phyloP scores from a whole-genome alignment of 2,797 vertebrate species.

The Buceros bicornis region DNA sequence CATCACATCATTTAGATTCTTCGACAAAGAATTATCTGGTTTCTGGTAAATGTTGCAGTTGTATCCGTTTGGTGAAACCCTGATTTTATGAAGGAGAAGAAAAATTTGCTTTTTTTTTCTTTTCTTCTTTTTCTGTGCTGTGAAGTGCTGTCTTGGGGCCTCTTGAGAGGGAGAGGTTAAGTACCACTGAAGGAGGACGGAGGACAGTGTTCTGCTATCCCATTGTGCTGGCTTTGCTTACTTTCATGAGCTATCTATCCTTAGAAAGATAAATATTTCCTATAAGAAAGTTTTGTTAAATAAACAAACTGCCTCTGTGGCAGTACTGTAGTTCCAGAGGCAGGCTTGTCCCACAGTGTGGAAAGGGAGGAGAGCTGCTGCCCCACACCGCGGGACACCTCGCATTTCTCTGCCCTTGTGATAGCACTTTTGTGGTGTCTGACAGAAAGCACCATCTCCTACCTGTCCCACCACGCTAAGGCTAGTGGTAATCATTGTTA shows the following conservation, averaged over 20 bases:
- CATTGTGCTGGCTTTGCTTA: background rate
- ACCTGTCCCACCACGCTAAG: background rate
- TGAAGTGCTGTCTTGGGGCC: background rate
- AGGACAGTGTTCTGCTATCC: background rate
- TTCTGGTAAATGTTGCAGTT: background rate
- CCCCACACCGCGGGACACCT: background rate
- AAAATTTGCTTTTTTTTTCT: background rate
- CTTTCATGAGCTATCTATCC: background rate
- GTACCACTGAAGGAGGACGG: background rate
- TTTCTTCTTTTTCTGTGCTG: background rate
- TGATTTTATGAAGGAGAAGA: background rate
- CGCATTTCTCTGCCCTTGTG: background rate
- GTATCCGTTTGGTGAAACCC: background rate
- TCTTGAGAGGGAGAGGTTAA: background rate
- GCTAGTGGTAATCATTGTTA: background rate
- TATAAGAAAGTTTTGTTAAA: background rate
- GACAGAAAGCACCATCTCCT: background rate
- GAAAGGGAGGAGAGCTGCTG: background rate
- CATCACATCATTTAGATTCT: background rate
- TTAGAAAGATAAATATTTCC: background rate
- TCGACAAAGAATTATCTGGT: background rate
- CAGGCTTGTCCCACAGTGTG: background rate
- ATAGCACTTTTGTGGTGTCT: background rate
- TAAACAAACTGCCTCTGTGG: background rate
- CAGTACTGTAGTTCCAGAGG: background rate